Evolutionary conservation across 2,113 vertebrate genomes (phyloP), one percentile per base, ranked within the genome.

Genomic region (Siniperca knerii): DNA sequence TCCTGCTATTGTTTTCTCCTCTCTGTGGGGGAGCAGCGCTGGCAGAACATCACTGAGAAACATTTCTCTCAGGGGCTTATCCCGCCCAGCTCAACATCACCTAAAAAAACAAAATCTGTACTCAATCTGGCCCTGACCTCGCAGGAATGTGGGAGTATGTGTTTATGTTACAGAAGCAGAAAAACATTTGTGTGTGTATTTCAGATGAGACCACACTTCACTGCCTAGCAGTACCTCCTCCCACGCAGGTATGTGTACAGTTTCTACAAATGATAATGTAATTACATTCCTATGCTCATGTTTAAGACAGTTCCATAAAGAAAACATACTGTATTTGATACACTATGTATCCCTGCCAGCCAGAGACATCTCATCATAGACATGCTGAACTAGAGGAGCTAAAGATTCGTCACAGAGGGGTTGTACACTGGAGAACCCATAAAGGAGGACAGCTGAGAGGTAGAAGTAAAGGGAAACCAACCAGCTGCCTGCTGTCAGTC

Each of bases 1-100:
- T 84, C 85, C 72, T 60, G 55, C 44, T 83, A 92, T 93, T 93
- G 90, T 95, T 91, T 82, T 71, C 25, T 84, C 46, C 35, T 87
- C 69, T 72, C 68, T 7, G 42, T 54, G 74, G 82, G 86, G 18
- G 52, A 79, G 54, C 58, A 62, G 58, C 9, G 9, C 77, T 82
- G 75, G 75, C 78, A 81, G 70, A 70, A 83, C 75, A 82, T 87
- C 75, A 77, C 57, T 5, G 54, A 80, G 29, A 83, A 60, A 25
- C 44, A 50, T 35, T 72, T 71, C 64, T 54, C 35, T 25, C 62
- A 58, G 75, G 20, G 18, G 40, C 21, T 58, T n/a, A 61, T 37
- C 54, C 42, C 3, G 1, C 61, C 76, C 71, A 67, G 18, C 73
- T 60, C 77, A 75, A 75, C 50, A 62, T 29, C 23, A 71, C 35